Conservation (phyloP, 2,797 vertebrate genomes). For the Acomys russatus region DNA sequence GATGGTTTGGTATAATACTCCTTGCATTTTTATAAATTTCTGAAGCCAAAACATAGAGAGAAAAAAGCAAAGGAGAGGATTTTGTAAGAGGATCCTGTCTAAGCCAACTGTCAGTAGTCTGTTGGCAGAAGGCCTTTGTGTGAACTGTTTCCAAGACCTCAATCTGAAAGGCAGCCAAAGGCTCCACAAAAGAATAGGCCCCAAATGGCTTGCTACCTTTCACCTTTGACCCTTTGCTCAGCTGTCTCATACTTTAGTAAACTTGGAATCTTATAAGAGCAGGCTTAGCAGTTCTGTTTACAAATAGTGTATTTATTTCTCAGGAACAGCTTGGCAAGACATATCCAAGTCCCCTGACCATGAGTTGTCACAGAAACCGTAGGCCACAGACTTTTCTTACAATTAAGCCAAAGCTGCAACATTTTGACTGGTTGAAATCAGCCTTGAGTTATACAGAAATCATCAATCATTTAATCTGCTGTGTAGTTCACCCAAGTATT, state of each 20-base stretch:
- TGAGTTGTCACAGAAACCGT: constrained; percentile 76
- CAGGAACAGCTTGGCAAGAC: constrained; percentile 79
- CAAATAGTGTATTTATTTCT: constrained; percentile 81
- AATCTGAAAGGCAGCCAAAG: constrained; percentile 82
- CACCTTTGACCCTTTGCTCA: constrained; percentile 77
- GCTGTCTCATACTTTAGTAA: constrained; percentile 77
- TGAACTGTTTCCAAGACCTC: constrained; percentile 83
- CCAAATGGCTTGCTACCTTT: constrained; percentile 84
- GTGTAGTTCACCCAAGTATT: constrained; percentile 18
- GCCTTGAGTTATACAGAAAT: constrained; percentile 8
- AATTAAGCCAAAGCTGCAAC: constrained; percentile 78
- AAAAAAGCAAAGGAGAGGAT: constrained; percentile 73
- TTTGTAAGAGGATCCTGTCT: constrained; percentile 84
- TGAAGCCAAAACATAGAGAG: constrained; percentile 74
- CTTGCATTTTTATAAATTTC: constrained; percentile 80
- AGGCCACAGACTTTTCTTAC: constrained; percentile 53
- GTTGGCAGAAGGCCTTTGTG: constrained; percentile 81
- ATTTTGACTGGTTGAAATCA: constrained; percentile 78
- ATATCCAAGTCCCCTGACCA: constrained; percentile 79
- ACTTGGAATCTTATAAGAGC: constrained; percentile 71
- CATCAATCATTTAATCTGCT: constrained; percentile 63
- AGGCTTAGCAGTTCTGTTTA: constrained; percentile 68
- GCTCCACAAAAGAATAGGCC: constrained; percentile 79
- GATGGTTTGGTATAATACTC: constrained; percentile 79
- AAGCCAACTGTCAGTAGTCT: constrained; percentile 84